A percentile compares a stretch with the other conserved stretches of the same genome.
Conservation (phyloP, 2,888 invertebrate species). For the Hydraecia micacea region DNA sequence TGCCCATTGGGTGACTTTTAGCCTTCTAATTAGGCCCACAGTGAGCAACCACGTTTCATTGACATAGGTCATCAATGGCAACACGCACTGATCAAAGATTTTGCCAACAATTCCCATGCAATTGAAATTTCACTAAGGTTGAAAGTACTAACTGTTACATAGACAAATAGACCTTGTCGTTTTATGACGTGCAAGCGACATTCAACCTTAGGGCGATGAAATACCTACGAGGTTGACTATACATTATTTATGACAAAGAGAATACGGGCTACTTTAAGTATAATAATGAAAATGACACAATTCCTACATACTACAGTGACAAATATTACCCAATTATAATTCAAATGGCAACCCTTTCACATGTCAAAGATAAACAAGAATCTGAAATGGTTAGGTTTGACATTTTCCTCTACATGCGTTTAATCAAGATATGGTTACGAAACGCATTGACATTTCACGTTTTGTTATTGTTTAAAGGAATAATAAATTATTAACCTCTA, state of each 20-base stretch:
- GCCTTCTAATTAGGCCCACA: not conserved
- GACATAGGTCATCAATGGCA: not conserved
- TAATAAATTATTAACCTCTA: not conserved
- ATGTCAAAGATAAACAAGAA: constrained; percentile 50
- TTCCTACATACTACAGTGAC: not conserved
- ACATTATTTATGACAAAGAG: not conserved
- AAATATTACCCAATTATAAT: constrained; percentile 49
- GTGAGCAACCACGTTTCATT: not conserved
- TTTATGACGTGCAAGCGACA: not conserved
- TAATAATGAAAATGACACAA: not conserved
- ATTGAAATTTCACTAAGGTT: not conserved
- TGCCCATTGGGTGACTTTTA: not conserved
- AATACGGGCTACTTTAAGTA: no score
- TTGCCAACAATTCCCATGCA: not conserved
- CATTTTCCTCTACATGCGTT: constrained; percentile 14
- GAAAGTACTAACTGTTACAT: not conserved
- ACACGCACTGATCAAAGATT: not conserved
- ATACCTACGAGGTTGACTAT: not conserved
- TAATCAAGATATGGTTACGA: constrained; percentile 10
- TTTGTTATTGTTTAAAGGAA: not conserved
- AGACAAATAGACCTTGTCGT: not conserved
- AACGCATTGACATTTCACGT: not conserved
- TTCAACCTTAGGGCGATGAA: not conserved
- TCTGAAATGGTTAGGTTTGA: constrained; percentile 5
- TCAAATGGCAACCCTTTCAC: constrained; percentile 29